Percentiles rank a stretch among this genome's conserved stretches.
These are phyloP conservation scores for Macrotrachela quadricornifera DNA, from an alignment of 1,140 invertebrate genomes.

Conservation along the genomic window DNA sequence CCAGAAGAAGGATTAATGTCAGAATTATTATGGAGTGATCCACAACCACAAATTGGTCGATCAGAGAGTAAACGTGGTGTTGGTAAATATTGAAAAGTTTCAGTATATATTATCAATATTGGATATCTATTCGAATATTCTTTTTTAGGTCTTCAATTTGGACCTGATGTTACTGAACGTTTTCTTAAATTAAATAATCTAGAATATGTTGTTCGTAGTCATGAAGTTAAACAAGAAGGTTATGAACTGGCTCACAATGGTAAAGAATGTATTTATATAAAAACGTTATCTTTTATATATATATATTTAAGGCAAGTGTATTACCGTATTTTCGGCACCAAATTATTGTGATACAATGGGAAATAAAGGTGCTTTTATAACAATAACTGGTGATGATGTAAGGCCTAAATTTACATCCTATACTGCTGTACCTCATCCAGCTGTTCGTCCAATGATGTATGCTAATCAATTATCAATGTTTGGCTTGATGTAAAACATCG, in stretches of 20 bases:
- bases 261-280: too few species aligned
- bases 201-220: conserved; percentile 79
- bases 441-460: conserved; percentile 7
- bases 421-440: conserved; percentile 5
- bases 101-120: too few species aligned
- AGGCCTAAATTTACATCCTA: conserved; percentile 5
- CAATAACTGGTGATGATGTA: conserved; percentile 4
- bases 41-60: conserved; percentile 60
- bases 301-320: conserved; percentile 16
- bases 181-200: conserved; percentile 51
- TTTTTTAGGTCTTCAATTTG: too few species aligned
- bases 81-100: conserved; percentile 44
- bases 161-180: background rate
- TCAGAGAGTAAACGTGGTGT: conserved; percentile 85
- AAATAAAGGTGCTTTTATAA: conserved; percentile 53
- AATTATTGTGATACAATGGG: conserved; percentile 99
- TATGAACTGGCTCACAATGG: conserved; percentile 82
- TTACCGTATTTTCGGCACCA: conserved; percentile 54
- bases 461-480: background rate
- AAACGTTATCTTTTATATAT: too few species aligned
- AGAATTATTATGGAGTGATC: conserved; percentile 92
- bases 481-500: background rate
- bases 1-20: conserved; percentile 82
- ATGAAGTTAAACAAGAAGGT: conserved; percentile 90
- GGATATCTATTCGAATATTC: too few species aligned